phyloP scores from a whole-genome alignment of 1,140 invertebrate species.

The Asobara japonica region DNA sequence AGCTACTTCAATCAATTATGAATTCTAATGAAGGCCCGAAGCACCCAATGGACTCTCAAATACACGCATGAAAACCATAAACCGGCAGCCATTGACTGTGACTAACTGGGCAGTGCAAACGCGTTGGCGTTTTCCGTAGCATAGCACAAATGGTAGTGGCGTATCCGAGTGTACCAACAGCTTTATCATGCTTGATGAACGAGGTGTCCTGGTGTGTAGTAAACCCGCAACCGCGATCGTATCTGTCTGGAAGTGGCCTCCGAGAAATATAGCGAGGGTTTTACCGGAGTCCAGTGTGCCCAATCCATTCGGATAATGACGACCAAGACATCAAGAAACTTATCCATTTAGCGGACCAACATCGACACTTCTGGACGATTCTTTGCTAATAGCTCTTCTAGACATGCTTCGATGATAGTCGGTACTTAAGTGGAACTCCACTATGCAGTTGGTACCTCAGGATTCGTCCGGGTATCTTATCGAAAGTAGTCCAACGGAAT shows the following conservation, averaged over 20 bases:
- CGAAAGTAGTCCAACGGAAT: no score
- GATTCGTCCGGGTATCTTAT: no score
- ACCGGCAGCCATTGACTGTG: not conserved
- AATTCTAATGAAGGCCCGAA: not conserved
- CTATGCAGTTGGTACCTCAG: no score
- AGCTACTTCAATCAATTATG: no score
- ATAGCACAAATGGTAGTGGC: not conserved
- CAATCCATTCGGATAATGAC: not conserved
- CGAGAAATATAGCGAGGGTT: slow-evolving; percentile 3
- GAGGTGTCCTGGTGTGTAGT: slow-evolving; percentile 42
- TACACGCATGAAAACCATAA: not conserved
- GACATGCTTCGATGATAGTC: no score
- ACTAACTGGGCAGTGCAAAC: not conserved
- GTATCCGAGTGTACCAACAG: slow-evolving; percentile 43
- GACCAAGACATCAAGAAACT: no score
- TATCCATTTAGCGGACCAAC: no score
- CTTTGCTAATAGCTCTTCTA: no score
- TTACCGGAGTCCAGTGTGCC: not conserved
- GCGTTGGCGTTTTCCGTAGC: slow-evolving; percentile 20
- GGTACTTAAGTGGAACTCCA: no score
- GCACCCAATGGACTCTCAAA: not conserved
- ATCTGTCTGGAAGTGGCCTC: slow-evolving; percentile 38
- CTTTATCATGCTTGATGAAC: slow-evolving; percentile 57
- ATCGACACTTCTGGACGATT: no score
- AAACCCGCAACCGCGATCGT: slow-evolving; percentile 40